These are phyloP conservation scores for Calidris pygmaea DNA, from an alignment of 2,113 vertebrate species.

Conservation along the genomic window DNA sequence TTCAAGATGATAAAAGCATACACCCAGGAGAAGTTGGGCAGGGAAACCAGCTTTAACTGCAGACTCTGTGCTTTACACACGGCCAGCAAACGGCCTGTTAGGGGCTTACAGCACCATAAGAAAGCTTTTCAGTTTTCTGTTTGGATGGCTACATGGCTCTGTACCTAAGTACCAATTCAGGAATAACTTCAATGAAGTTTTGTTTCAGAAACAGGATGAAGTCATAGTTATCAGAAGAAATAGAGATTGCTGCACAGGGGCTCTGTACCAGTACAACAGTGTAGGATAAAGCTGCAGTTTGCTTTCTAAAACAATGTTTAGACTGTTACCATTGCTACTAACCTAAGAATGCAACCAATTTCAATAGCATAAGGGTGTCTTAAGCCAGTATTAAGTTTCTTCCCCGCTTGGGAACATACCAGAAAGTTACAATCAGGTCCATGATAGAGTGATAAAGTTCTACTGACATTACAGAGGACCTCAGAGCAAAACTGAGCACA, in stretches of 20 bases:
- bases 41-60: not conserved
- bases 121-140: not conserved
- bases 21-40: not conserved
- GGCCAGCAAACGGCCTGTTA: not conserved
- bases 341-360: not conserved
- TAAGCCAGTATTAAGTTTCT: not conserved
- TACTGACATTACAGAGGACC: not conserved
- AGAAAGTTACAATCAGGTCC: not conserved
- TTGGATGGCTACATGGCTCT: not conserved
- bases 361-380: not conserved
- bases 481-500: not conserved
- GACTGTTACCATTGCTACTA: not conserved
- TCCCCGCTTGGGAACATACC: not conserved
- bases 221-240: not conserved
- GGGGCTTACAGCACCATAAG: not conserved
- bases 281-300: not conserved
- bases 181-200: not conserved
- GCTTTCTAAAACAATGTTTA: not conserved
- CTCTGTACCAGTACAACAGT: not conserved
- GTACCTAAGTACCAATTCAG: not conserved
- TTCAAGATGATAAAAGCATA: not conserved
- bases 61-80: not conserved
- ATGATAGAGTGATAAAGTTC: not conserved
- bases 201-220: not conserved
- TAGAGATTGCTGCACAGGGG: not conserved